Conservation (phyloP, 2,113 vertebrate species). For the Oceanodroma tethys region DNA sequence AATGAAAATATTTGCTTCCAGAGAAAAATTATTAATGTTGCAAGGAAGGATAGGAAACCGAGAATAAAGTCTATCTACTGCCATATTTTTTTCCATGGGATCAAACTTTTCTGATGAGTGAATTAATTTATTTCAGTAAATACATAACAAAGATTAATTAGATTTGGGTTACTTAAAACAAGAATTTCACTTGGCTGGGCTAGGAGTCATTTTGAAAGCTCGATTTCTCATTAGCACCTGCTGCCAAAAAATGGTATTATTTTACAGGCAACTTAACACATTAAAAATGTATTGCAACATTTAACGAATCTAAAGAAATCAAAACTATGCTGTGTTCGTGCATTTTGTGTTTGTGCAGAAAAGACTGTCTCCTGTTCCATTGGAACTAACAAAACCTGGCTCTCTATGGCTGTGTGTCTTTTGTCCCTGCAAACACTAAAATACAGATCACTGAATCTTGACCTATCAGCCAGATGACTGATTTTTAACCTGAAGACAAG, state of each 20-base stretch:
- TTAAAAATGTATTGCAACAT: background rate
- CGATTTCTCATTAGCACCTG: background rate
- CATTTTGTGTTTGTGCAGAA: background rate
- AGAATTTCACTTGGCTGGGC: background rate
- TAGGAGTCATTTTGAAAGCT: background rate
- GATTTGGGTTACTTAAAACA: background rate
- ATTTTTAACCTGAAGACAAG: background rate
- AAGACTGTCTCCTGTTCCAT: too few relatives aligned
- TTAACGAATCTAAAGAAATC: background rate
- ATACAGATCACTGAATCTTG: background rate
- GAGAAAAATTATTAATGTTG: background rate
- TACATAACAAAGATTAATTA: background rate
- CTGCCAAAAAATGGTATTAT: background rate
- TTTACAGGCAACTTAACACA: background rate
- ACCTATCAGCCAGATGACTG: background rate
- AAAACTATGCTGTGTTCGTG: background rate
- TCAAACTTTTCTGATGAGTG: background rate
- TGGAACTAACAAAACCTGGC: fast-evolving
- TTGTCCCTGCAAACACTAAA: background rate
- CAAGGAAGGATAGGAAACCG: background rate
- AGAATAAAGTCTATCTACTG: background rate
- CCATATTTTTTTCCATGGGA: background rate
- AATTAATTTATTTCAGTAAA: background rate
- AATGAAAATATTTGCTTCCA: background rate
- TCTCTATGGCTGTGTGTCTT: fast-evolving